These are phyloP conservation scores for Notospermus geniculatus DNA, from an alignment of 1,140 invertebrate genomes.

Conservation along the genomic window DNA sequence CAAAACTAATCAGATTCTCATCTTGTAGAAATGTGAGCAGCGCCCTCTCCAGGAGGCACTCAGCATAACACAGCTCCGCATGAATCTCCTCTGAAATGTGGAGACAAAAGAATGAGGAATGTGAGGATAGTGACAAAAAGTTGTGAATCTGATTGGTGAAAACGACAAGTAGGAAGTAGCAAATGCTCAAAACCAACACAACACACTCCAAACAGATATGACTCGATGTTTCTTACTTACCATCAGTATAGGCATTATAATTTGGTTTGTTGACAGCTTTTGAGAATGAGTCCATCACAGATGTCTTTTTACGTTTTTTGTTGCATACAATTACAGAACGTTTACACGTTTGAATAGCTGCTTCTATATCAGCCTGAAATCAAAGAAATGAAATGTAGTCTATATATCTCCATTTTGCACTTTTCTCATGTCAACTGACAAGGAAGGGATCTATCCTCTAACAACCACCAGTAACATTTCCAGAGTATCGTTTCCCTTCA, in stretches of 20 bases:
- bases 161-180: too few relatives aligned
- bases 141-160: neutral
- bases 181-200: too few relatives aligned
- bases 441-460: too few relatives aligned
- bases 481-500: too few relatives aligned
- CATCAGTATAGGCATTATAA: slow-evolving; percentile 68
- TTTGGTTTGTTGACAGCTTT: slow-evolving; percentile 32
- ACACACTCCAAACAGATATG: too few relatives aligned
- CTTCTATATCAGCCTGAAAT: slow-evolving; percentile 47
- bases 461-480: too few relatives aligned
- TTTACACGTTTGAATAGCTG: slow-evolving; percentile 47
- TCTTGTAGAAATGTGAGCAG: slow-evolving; percentile 91
- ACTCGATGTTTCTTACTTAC: too few relatives aligned
- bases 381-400: too few relatives aligned
- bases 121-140: neutral
- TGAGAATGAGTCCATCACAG: slow-evolving; percentile 38
- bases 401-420: too few relatives aligned
- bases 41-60: slow-evolving; percentile 81
- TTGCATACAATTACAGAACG: slow-evolving; percentile 44
- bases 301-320: slow-evolving; percentile 40
- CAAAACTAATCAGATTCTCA: slow-evolving; percentile 88
- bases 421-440: too few relatives aligned
- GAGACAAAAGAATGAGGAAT: neutral
- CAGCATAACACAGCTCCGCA: slow-evolving; percentile 92
- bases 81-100: slow-evolving; percentile 80